A percentile compares a stretch with the other conserved stretches of the same genome.
These are phyloP conservation scores for Hippopotamus amphibius DNA, from an alignment of 2,113 vertebrate genomes.

Conservation along the genomic window DNA sequence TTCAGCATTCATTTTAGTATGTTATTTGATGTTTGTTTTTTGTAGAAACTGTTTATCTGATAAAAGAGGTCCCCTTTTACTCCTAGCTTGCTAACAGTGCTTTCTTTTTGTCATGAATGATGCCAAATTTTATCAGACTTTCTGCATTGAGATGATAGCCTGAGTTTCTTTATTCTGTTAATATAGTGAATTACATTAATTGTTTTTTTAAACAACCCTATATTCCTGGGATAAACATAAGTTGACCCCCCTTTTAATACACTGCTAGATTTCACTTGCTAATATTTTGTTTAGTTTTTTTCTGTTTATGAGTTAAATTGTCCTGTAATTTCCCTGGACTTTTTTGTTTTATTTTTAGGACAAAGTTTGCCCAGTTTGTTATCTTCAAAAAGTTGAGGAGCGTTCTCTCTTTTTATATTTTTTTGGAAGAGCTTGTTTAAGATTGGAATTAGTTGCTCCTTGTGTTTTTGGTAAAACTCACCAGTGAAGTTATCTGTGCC, in stretches of 20 bases:
- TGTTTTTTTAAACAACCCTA: background rate
- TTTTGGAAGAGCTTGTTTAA: background rate
- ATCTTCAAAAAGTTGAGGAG: background rate
- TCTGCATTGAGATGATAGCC: constrained; percentile 34
- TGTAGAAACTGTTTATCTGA: constrained; percentile 11
- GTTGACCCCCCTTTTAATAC: background rate
- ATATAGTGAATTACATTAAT: constrained; percentile 29
- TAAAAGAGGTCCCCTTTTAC: constrained; percentile 36
- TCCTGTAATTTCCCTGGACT: background rate
- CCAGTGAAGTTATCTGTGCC: background rate
- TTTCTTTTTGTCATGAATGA: constrained; percentile 33
- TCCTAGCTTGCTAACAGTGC: background rate
- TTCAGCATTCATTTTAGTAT: background rate
- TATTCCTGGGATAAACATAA: constrained; percentile 19
- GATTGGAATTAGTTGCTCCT: background rate
- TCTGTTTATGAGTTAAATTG: background rate
- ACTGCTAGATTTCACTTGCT: constrained; percentile 36
- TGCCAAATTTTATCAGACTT: constrained; percentile 47
- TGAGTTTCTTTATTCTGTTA: constrained; percentile 41
- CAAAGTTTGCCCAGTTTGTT: background rate
- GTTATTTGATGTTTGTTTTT: constrained; percentile 37
- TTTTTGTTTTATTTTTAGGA: background rate
- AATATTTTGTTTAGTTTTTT: constrained; percentile 47
- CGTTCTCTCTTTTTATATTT: constrained; percentile 1
- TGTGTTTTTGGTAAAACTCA: constrained; percentile 1